Base-by-base conservation (phyloP, 2,797 vertebrate species). In the Sebastes oblongus region DNA sequence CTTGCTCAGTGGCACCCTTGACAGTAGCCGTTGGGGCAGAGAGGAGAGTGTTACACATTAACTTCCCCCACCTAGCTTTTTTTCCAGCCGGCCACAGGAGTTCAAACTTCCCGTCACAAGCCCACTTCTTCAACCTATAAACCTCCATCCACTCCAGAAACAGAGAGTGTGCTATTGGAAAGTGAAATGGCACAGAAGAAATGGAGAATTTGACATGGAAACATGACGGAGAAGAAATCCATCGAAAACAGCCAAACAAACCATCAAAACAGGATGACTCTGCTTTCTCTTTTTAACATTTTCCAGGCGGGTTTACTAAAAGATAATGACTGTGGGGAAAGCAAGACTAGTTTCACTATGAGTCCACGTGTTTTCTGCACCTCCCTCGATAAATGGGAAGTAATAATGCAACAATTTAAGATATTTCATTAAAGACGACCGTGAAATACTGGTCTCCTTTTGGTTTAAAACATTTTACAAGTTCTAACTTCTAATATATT, bases 51-150 rank as follows among this genome's bases (percentile, higher is more conserved):
- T 91, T 89, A 91, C 69, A 87, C 87, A 92, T 92, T 92, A 92
- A 93, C 91, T 90, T 80, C 87, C 84, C 86, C 85, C 87, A 85
- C 91, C 88, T 85, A 78, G 54, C 82, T 88, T 87, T 88, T 87
- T 88, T 87, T 83, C 80, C 78, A 69, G 77, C 56, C 29, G 56
- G 54, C 80, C 68, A 84, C 32, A 77, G 50, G 56, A 82, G 73
- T 75, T 85, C 68, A 88, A 64, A 83, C 85, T 81, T 91, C 81
- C 82, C 18, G 52, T 87, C 77, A 80, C 60, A 82, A 83, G 30
- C 27, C 8, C 54, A 58, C 70, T 82, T 80, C 80, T 86, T 54
- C 36, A 67, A 83, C 69, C 6, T 58, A 70, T 10, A 65, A 6
- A 67, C 55, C 68, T 83, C 55, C 67, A 78, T 88, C 78, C 34